These are phyloP conservation scores for Apamea anceps DNA, from an alignment of 2,888 invertebrate species.

Conservation along the genomic window DNA sequence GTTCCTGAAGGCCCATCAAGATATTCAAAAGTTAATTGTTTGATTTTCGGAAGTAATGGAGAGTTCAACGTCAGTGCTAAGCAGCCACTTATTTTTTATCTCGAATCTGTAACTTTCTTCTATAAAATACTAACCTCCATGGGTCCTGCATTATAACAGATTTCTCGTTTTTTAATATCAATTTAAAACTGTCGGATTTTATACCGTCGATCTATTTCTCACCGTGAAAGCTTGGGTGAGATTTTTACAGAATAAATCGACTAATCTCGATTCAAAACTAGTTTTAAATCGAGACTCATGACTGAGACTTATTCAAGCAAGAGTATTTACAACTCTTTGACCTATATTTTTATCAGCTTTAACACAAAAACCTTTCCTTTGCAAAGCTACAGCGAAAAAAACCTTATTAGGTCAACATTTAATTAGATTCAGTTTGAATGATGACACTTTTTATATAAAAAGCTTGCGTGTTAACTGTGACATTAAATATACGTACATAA, in stretches of 20 bases:
- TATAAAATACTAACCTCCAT: neutral
- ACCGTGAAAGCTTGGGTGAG: neutral
- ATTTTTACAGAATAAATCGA: neutral
- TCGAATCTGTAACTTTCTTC: neutral
- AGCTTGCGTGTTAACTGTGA: constrained; percentile 48
- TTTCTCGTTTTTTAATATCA: too few relatives aligned
- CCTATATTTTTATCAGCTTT: constrained; percentile 11
- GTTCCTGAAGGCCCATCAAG: neutral
- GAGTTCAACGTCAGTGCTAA: neutral
- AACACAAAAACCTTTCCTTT: constrained; percentile 16
- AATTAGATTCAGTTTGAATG: constrained; percentile 41
- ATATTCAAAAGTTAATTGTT: neutral
- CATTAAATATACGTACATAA: constrained; percentile 24
- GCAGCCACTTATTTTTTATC: neutral
- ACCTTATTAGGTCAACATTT: constrained; percentile 49
- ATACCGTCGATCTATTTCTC: neutral
- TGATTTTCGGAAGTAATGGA: neutral
- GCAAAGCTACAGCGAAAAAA: constrained; percentile 5
- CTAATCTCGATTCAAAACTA: neutral
- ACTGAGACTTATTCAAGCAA: neutral
- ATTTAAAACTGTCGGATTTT: neutral
- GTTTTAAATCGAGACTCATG: constrained; percentile 1
- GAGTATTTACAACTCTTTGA: neutral
- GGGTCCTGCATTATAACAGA: neutral
- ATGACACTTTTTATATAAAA: constrained; percentile 35